Evolutionary conservation across 2,888 invertebrate species (phyloP).

Genomic region (Conus canariensis): DNA sequence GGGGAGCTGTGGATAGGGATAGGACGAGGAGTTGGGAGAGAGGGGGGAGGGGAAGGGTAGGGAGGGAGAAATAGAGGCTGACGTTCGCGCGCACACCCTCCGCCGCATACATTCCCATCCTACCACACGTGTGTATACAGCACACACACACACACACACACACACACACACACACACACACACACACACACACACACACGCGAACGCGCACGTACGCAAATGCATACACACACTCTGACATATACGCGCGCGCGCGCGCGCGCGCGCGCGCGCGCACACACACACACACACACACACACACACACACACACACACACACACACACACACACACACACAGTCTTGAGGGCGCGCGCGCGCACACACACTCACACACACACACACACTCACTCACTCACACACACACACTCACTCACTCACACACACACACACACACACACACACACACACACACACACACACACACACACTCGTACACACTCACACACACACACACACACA

Average conservation of each 20-base stretch:
- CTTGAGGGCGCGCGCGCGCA: not conserved
- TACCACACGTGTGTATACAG: too few species aligned
- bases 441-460: too few species aligned
- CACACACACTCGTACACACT: too few species aligned
- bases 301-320: not conserved
- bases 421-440: too few species aligned
- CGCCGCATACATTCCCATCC: too few species aligned
- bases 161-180: not conserved
- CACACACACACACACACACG: not conserved
- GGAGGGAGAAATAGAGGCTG: too few species aligned
- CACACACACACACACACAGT: not conserved
- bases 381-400: not conserved
- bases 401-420: not conserved
- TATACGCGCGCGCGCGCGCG: not conserved
- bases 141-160: not conserved
- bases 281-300: not conserved
- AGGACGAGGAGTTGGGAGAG: too few species aligned
- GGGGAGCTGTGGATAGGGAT: too few species aligned
- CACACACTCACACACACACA: not conserved
- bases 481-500: conserved; percentile 4
- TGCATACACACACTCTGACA: not conserved
- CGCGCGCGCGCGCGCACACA: not conserved
- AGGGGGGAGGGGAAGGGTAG: too few species aligned
- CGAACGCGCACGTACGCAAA: not conserved
- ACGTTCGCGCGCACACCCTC: too few species aligned